A percentile compares a stretch with the other conserved stretches of the same genome.
Evolutionary conservation across 2,797 vertebrate species (phyloP).

Genomic region (Ceyx erithaca): DNA sequence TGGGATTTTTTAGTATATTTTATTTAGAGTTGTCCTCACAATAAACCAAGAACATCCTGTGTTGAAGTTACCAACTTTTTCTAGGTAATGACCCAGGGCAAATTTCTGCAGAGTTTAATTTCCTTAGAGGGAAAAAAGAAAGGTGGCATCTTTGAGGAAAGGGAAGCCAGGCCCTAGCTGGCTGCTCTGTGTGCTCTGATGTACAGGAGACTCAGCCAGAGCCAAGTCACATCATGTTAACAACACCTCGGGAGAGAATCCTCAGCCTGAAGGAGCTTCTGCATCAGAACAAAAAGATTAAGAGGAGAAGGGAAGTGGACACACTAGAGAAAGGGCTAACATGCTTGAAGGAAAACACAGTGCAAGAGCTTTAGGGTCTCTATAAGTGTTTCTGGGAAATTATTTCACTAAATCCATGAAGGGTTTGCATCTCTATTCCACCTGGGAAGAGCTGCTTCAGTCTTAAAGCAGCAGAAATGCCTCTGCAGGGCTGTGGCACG

Average conservation of each 20-base stretch:
- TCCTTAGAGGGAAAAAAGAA: neutral
- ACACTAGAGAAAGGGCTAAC: neutral
- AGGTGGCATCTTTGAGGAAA: neutral
- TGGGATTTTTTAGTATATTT: constrained; percentile 74
- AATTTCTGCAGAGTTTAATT: constrained; percentile 77
- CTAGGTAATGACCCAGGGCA: constrained; percentile 77
- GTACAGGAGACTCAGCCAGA: neutral
- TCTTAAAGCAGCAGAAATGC: neutral
- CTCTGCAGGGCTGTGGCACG: neutral
- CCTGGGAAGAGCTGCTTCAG: neutral
- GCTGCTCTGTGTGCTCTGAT: neutral
- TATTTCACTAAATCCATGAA: neutral
- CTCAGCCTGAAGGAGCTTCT: neutral
- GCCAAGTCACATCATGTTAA: neutral
- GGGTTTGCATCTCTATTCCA: neutral
- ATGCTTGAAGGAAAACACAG: fast-evolving
- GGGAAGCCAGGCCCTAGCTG: neutral
- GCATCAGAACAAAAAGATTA: neutral
- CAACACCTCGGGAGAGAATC: neutral
- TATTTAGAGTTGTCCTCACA: constrained; percentile 81
- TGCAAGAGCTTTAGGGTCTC: neutral
- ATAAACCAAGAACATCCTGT: constrained; percentile 77
- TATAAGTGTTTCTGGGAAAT: neutral
- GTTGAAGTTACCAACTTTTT: constrained; percentile 81
- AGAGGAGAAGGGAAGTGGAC: neutral